Evolutionary conservation across 2,888 invertebrate species (phyloP), one percentile per base, ranked within the genome.

Genomic region (Bedellia somnulentella): DNA sequence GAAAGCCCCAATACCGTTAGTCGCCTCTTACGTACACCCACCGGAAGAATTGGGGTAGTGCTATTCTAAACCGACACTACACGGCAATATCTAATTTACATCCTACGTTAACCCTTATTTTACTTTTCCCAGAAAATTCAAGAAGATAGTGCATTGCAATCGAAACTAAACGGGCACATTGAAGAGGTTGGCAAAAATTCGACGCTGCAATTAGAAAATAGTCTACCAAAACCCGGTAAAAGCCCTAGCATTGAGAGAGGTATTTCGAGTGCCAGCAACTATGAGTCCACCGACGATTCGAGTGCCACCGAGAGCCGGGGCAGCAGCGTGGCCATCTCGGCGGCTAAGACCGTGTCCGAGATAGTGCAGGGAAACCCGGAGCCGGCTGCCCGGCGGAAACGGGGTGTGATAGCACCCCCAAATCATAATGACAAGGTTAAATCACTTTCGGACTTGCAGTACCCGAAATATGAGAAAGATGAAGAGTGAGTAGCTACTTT

Each of bases 381-480:
- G 29, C 46, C 51, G 22, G 45, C 49, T 9, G 40, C 41, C 21
- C 45, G 55, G 8, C 54, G 64, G 9, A 55, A 80, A 45, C 66
- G 73, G 15, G 80, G 81, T 5, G 63, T 81, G 15, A 79, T 81
- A 33, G 77, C 73, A 29, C 80, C 66, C 29, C 79, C 51, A 50
- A 67, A 58, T 35, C 76, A 50, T 33, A 61, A 60, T 31, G 79
- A 66, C 46, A 60, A 44, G 33, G 42, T 51, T 36, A 52, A 68
- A 41, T 43, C 67, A 37, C 45, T 64, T 33, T 46, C 60, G 41
- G 62, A 75, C 50, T 52, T 76, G 24, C 57, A 62, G 15, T 80
- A 80, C 44, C 70, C 78, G 29, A 77, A 76, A 55, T 80, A 60
- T 46, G 62, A 67, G 35, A 82, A 82, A 47, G 80, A 81, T 52